These are phyloP conservation scores for Drosophila dives DNA, from an alignment of 2,888 invertebrate species.

Conservation along the genomic window DNA sequence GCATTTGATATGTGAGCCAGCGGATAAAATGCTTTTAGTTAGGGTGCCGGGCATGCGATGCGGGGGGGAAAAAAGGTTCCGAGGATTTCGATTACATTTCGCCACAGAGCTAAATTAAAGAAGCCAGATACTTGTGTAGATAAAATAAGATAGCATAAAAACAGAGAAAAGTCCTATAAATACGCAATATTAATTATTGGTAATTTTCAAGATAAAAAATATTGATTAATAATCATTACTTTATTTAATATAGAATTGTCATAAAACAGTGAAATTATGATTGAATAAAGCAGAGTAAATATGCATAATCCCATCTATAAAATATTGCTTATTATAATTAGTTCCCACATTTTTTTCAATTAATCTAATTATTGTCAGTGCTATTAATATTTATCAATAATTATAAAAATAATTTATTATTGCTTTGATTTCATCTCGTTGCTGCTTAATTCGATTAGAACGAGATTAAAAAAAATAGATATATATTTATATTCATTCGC, in stretches of 20 bases:
- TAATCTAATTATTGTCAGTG: background rate
- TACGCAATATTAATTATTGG: constrained; percentile 12
- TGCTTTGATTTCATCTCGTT: background rate
- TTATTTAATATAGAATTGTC: background rate
- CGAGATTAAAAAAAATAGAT: background rate
- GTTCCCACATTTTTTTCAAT: background rate
- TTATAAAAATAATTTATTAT: background rate
- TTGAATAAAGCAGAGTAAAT: background rate
- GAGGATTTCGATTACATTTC: constrained; percentile 52
- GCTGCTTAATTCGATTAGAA: background rate
- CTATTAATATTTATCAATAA: background rate
- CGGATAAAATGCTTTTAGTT: constrained; percentile 58
- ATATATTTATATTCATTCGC: background rate
- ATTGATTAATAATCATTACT: background rate
- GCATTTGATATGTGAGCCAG: constrained; percentile 74
- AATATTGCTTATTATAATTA: background rate
- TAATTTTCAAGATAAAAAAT: background rate
- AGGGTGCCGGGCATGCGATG: constrained; percentile 1
- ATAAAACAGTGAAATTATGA: background rate
- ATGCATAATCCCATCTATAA: background rate
- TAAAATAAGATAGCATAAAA: constrained; percentile 27
- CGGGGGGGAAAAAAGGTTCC: constrained; percentile 9
- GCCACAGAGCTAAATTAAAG: constrained; percentile 24
- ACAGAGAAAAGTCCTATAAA: background rate
- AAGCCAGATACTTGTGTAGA: constrained; percentile 17